phyloP scores from a whole-genome alignment of 2,797 vertebrate species.

The Pangasius sanitwongsei region DNA sequence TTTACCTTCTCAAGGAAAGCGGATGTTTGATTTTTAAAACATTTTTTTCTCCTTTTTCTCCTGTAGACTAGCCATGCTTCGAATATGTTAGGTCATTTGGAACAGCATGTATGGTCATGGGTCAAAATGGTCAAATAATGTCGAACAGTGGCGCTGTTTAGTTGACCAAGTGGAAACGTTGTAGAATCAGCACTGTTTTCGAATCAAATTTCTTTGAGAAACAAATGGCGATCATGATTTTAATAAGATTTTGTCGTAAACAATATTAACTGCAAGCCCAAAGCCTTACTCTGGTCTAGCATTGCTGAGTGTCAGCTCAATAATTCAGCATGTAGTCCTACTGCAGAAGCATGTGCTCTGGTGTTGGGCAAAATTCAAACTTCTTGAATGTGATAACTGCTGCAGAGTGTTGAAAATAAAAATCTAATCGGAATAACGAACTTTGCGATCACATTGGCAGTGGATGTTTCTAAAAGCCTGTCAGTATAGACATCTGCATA shows the following conservation, averaged over 20 bases:
- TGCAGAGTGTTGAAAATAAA: not conserved
- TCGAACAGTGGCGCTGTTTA: not conserved
- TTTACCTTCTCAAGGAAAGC: too few relatives aligned
- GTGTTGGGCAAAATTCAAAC: not conserved
- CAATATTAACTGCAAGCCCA: not conserved
- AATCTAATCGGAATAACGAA: not conserved
- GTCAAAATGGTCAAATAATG: not conserved
- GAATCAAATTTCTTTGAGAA: not conserved
- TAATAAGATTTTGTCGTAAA: not conserved
- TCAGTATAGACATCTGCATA: not conserved
- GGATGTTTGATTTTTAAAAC: not conserved
- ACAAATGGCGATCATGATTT: not conserved
- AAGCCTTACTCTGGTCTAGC: not conserved
- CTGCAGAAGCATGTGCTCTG: not conserved
- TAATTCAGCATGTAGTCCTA: not conserved
- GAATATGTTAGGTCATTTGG: not conserved
- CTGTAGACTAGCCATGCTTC: not conserved
- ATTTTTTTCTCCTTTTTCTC: not conserved
- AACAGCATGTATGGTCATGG: not conserved
- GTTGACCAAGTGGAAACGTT: not conserved
- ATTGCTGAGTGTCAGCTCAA: not conserved
- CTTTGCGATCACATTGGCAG: not conserved
- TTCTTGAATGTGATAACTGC: not conserved
- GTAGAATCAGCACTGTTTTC: not conserved
- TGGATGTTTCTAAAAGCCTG: not conserved